Percentiles rank a stretch among this genome's conserved stretches.
These are phyloP conservation scores for Sinhomidia bicolor DNA, from an alignment of 2,888 invertebrate species.

Conservation along the genomic window DNA sequence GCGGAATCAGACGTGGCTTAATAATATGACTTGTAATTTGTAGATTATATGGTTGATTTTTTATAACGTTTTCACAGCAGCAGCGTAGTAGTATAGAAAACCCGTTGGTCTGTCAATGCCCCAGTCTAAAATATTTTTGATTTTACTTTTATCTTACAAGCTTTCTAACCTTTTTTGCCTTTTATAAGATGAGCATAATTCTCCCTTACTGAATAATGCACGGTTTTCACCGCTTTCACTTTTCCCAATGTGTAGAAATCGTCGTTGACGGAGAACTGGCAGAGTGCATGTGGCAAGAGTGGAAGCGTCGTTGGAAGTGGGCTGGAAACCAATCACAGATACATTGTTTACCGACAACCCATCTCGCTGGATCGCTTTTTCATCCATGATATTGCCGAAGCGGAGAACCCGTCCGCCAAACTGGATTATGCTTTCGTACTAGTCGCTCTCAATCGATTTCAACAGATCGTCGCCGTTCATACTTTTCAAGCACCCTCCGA, in stretches of 20 bases:
- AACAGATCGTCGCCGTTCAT: slow-evolving; percentile 83
- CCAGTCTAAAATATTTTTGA: no score
- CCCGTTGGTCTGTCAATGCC: no score
- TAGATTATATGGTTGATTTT: no score
- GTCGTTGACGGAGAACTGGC: slow-evolving; percentile 82
- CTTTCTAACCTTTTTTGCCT: no score
- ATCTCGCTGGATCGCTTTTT: slow-evolving; percentile 83
- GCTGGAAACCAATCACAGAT: slow-evolving; percentile 81
- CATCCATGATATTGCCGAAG: slow-evolving; percentile 82
- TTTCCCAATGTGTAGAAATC: slow-evolving; percentile 81
- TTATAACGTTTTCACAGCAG: no score
- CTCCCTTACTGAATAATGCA: no score
- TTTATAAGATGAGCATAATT: no score
- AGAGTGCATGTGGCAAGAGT: slow-evolving; percentile 81
- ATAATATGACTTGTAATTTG: no score
- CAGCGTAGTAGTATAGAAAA: no score
- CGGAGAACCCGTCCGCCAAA: slow-evolving; percentile 81
- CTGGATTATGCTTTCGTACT: slow-evolving; percentile 82
- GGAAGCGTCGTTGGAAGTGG: slow-evolving; percentile 80
- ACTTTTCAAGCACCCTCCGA: slow-evolving; percentile 82
- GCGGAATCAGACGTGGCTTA: no score
- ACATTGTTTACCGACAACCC: slow-evolving; percentile 83
- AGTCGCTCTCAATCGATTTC: slow-evolving; percentile 82
- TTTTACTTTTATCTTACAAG: no score
- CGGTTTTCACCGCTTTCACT: slow-evolving; percentile 42